Conservation (phyloP, 92 coral and sea anemone species). For the Epizoanthus illoricatus region DNA sequence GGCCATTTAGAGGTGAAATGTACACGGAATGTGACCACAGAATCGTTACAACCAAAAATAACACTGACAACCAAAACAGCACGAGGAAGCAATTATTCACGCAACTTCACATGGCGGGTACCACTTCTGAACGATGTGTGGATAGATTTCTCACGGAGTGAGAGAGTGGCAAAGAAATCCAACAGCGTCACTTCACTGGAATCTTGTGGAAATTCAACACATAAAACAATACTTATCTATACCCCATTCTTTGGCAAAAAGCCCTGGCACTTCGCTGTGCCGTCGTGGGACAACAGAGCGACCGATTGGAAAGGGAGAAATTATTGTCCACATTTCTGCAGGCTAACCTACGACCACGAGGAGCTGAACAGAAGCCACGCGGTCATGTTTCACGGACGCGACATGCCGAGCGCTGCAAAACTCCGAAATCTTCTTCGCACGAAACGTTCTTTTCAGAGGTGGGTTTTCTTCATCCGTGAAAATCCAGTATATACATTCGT, state of each 20-base stretch:
- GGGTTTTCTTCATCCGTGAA: conserved; percentile 29
- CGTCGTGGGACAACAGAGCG: conserved; percentile 24
- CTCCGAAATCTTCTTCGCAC: background rate
- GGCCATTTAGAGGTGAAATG: too few relatives aligned
- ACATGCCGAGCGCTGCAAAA: conserved; percentile 20
- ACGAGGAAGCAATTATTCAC: too few relatives aligned
- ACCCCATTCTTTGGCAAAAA: conserved; percentile 3
- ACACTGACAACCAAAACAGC: too few relatives aligned
- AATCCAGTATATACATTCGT: conserved; percentile 14
- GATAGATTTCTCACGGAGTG: too few relatives aligned
- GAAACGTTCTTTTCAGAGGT: conserved; percentile 20
- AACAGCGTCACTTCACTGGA: too few relatives aligned
- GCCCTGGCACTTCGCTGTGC: conserved; percentile 7
- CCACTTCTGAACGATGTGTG: too few relatives aligned
- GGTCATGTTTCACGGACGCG: conserved; percentile 48
- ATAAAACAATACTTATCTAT: conserved; percentile 7
- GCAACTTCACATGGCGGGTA: too few relatives aligned
- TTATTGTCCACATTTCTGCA: conserved; percentile 37
- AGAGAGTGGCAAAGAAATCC: too few relatives aligned
- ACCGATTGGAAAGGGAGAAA: conserved; percentile 34
- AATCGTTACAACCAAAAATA: too few relatives aligned
- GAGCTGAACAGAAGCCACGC: conserved; percentile 43
- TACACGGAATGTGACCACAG: too few relatives aligned
- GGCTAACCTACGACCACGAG: conserved; percentile 25
- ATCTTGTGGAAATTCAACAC: background rate